Conservation (phyloP, 1,140 invertebrate species). For the Heliconius himera region DNA sequence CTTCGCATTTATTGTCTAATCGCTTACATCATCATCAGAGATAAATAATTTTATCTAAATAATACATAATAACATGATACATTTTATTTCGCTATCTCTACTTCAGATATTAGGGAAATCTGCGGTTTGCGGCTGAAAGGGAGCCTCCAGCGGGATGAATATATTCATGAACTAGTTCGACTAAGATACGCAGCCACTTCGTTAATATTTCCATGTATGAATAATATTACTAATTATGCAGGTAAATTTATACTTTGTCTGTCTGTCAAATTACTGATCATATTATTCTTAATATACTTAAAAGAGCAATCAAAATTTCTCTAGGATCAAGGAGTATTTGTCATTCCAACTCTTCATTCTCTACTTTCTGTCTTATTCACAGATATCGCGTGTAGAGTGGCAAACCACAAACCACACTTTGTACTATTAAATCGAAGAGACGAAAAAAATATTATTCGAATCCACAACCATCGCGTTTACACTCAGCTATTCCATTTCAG, state of each 20-base stretch:
- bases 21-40: too few relatives aligned
- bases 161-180: conserved; percentile 52
- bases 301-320: too few relatives aligned
- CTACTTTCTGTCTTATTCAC: too few relatives aligned
- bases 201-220: conserved; percentile 37
- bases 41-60: too few relatives aligned
- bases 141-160: conserved; percentile 50
- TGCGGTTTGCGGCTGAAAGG: conserved; percentile 64
- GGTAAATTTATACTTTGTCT: not conserved
- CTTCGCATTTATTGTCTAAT: too few relatives aligned
- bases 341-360: too few relatives aligned
- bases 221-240: conserved; percentile 23
- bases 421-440: not conserved
- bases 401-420: too few relatives aligned
- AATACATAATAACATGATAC: conserved; percentile 6
- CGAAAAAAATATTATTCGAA: not conserved
- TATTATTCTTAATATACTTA: not conserved
- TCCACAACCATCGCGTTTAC: not conserved
- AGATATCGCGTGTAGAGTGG: too few relatives aligned
- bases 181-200: conserved; percentile 38
- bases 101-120: conserved; percentile 63
- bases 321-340: too few relatives aligned
- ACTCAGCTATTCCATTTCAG: not conserved
- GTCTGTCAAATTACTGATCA: not conserved
- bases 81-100: conserved; percentile 45